phyloP scores from a whole-genome alignment of 2,888 invertebrate genomes.

The Minunthozetes semirufus region DNA sequence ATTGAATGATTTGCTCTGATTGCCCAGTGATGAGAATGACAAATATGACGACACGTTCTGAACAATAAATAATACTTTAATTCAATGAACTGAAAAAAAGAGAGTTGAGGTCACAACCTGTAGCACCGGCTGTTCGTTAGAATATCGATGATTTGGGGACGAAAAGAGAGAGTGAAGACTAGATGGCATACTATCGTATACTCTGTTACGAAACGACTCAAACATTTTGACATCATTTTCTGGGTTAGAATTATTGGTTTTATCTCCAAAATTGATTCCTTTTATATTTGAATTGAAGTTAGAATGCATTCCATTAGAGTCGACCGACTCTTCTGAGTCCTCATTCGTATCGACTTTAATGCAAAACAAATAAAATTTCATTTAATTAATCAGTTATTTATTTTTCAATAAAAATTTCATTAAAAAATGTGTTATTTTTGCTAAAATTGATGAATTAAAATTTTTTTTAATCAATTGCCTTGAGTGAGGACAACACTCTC shows the following conservation, averaged over 20 bases:
- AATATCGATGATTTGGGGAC: slow-evolving; percentile 10
- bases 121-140: slow-evolving; percentile 3
- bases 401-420: not conserved
- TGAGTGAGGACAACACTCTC: slow-evolving; percentile 3
- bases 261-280: not conserved
- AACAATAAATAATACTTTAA: not conserved
- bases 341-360: not conserved
- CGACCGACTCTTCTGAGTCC: not conserved
- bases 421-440: not conserved
- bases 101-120: not conserved
- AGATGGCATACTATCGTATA: slow-evolving; percentile 18
- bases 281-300: not conserved
- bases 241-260: not conserved
- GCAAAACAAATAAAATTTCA: not conserved
- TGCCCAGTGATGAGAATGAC: slow-evolving; percentile 39
- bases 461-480: slow-evolving; percentile 16
- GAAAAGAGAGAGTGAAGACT: slow-evolving; percentile 15
- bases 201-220: slow-evolving; percentile 3
- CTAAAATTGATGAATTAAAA: not conserved
- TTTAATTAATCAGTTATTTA: not conserved
- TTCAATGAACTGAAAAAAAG: not conserved
- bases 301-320: not conserved
- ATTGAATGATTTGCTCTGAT: not conserved
- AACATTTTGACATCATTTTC: slow-evolving; percentile 1
- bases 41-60: slow-evolving; percentile 40